Conservation (phyloP, 2,797 vertebrate genomes). For the Leucoraja ocellata region DNA sequence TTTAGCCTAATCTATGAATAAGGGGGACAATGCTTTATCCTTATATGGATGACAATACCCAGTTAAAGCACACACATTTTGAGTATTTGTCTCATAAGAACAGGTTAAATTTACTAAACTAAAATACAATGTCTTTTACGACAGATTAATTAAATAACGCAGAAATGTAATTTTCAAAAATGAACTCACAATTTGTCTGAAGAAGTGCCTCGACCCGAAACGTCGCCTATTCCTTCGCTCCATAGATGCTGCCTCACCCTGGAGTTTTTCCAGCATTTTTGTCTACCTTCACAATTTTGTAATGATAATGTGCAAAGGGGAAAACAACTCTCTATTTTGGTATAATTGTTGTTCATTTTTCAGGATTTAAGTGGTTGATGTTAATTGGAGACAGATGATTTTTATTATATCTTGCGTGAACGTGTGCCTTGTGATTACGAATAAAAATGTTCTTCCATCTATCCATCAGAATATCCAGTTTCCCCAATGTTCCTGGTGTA, state of each 20-base stretch:
- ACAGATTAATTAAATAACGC: background rate
- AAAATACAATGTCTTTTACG: background rate
- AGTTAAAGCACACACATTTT: background rate
- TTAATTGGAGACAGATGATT: background rate
- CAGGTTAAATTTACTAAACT: background rate
- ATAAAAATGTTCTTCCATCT: background rate
- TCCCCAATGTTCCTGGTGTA: background rate
- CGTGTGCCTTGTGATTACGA: background rate
- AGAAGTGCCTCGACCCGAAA: too few species aligned
- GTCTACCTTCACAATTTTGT: background rate
- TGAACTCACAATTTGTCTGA: background rate
- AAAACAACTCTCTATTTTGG: background rate
- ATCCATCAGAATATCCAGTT: background rate
- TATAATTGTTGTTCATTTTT: background rate
- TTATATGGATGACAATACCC: background rate
- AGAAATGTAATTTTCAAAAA: background rate
- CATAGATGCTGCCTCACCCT: too few species aligned
- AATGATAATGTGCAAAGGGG: background rate
- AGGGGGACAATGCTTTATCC: background rate
- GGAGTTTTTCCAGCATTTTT: too few species aligned
- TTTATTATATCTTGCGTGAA: background rate
- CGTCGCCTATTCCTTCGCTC: too few species aligned
- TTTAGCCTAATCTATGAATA: background rate
- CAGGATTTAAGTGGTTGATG: background rate
- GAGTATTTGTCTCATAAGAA: background rate